Base-by-base conservation (phyloP, 2,888 invertebrate species). In the Cinara cedri region DNA sequence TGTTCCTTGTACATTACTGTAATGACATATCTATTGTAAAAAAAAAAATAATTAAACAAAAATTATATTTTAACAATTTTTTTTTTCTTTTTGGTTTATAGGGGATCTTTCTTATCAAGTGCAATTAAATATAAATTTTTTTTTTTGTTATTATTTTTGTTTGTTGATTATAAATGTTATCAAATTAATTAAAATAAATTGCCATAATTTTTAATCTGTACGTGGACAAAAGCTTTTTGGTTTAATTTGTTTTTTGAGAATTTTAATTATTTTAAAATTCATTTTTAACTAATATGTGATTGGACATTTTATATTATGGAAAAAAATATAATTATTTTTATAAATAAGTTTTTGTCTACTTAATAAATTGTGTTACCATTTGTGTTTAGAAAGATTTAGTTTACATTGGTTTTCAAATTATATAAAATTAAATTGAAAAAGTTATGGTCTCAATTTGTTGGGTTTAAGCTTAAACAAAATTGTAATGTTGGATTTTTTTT, bases 301-400 rank as follows among this genome's bases (percentile, higher is more conserved):
- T 78, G 21, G 51, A 78, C 78, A 78, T 78, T 78, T 78, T 78
- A 70, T 78, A 78, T 70, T 60, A 21, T 51, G 42, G 42, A 68
- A 78, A 62, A 68, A 68, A 57, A 51, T 78, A 70, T 62, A 70
- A 70, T 70, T 78, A 70, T 78, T 78, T 78, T 78, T 78, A 51
- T 78, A 70, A 78, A 51, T 70, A 62, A 78, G 78, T 78, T 78
- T 78, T 78, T 78, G 78, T 78, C 78, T 78, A 78, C 78, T 78
- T 78, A 78, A 78, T 60, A 76, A 70, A 78, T 60, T 70, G 78
- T 78, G 78, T 78, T 78, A 78, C 78, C 78, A 78, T 78, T 78
- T 78, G 78, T 78, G 70, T 78, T 68, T 70, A 78, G 60, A 78
- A 78, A 70, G 70, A 68, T 70, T 78, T 78, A 78, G 78, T 60